Conservation (phyloP, 2,113 vertebrate species). For the Benitochromis conjunctus region DNA sequence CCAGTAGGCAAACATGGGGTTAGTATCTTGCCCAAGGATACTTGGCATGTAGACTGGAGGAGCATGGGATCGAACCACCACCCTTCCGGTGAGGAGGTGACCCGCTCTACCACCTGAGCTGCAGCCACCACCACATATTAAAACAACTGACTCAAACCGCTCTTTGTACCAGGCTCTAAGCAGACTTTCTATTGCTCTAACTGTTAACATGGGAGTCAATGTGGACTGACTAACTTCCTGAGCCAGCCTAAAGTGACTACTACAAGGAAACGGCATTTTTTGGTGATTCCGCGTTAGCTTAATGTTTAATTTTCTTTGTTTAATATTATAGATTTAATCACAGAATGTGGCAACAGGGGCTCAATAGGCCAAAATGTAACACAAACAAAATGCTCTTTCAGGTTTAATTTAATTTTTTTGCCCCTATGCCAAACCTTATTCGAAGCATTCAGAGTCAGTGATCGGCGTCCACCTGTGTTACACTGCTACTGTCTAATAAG, state of each 20-base stretch:
- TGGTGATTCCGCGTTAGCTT: background rate
- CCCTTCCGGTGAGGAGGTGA: too few species aligned
- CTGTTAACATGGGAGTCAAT: background rate
- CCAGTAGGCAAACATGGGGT: too few species aligned
- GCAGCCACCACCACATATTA: too few species aligned
- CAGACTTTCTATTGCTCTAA: too few species aligned
- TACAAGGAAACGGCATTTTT: rapidly evolving
- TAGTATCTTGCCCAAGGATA: too few species aligned
- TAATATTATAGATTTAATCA: background rate
- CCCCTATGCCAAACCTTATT: background rate
- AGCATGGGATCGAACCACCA: too few species aligned
- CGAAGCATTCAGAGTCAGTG: background rate
- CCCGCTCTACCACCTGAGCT: too few species aligned
- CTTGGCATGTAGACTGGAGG: too few species aligned
- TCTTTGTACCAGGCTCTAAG: too few species aligned
- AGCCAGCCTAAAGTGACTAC: background rate
- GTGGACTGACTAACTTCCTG: background rate
- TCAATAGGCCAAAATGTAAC: background rate
- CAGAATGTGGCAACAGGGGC: background rate
- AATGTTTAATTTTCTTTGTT: background rate
- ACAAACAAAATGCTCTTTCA: background rate
- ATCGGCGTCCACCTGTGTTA: background rate
- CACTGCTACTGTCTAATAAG: background rate
- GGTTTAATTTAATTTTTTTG: background rate
- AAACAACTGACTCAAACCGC: too few species aligned